phyloP scores from a whole-genome alignment of 2,888 invertebrate genomes.

The Drosophila setosimentum region DNA sequence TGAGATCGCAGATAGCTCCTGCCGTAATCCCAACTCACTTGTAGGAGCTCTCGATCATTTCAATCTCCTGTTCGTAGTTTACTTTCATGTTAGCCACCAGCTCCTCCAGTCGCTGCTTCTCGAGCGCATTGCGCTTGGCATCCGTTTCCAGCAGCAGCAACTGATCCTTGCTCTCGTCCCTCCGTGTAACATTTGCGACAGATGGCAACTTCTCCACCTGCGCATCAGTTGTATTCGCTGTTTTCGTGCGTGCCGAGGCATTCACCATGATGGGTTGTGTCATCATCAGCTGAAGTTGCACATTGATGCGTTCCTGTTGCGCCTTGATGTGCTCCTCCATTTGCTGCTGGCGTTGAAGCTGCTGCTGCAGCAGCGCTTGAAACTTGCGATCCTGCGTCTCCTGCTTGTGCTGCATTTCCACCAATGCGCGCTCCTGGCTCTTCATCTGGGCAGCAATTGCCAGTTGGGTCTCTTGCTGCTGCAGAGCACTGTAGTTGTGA shows the following conservation, averaged over 20 bases:
- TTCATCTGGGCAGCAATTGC: conserved; percentile 83
- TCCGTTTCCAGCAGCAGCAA: conserved; percentile 79
- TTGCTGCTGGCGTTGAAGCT: conserved; percentile 83
- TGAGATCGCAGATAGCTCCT: not conserved
- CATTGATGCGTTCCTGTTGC: conserved; percentile 84
- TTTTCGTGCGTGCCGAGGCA: conserved; percentile 2
- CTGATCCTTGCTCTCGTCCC: conserved; percentile 45
- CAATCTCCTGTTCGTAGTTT: conserved; percentile 85
- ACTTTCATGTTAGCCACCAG: conserved; percentile 83
- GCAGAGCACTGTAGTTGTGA: conserved; percentile 76
- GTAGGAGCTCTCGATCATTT: conserved; percentile 84
- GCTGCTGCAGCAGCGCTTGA: conserved; percentile 82
- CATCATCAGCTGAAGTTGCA: conserved; percentile 84
- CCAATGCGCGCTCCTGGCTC: conserved; percentile 81
- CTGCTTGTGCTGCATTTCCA: conserved; percentile 84
- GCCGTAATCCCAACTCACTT: conserved; percentile 68
- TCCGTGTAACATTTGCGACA: not conserved
- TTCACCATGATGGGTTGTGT: conserved; percentile 70
- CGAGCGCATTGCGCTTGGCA: conserved; percentile 82
- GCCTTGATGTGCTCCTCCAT: conserved; percentile 83
- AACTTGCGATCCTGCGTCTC: conserved; percentile 83
- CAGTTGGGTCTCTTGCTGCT: conserved; percentile 84
- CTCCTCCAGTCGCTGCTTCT: conserved; percentile 84
- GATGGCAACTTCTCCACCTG: not conserved
- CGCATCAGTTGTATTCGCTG: not conserved